phyloP scores from a whole-genome alignment of 2,797 vertebrate species.

The Lemur catta region DNA sequence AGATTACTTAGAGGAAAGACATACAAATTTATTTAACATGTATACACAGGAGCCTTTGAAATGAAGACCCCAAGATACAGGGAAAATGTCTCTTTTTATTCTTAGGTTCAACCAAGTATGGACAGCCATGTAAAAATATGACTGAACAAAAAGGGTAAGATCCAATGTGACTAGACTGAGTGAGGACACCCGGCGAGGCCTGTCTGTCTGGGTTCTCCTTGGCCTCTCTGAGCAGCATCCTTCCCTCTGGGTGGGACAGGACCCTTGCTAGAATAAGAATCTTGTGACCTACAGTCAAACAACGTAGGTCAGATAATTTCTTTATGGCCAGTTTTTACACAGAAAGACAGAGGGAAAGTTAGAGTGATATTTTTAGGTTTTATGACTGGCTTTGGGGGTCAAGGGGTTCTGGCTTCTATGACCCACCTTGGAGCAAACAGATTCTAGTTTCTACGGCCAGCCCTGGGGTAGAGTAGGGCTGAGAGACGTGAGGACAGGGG shows the following conservation, averaged over 20 bases:
- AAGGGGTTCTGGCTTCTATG: neutral
- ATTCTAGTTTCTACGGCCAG: neutral
- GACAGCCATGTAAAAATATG: neutral
- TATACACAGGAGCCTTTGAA: neutral
- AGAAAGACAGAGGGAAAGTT: neutral
- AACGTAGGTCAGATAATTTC: neutral
- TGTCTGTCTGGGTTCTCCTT: neutral
- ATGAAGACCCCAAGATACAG: neutral
- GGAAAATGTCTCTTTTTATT: neutral
- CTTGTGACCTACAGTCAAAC: neutral
- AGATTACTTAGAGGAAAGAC: neutral
- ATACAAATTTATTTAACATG: neutral
- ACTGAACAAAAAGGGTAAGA: neutral
- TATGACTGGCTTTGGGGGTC: neutral
- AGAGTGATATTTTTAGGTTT: neutral
- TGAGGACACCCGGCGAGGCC: neutral
- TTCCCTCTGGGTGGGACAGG: neutral
- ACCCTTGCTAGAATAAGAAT: neutral
- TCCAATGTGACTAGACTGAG: neutral
- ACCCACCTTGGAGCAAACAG: neutral
- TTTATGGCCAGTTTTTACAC: neutral
- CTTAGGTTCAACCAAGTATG: neutral
- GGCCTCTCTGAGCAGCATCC: neutral
- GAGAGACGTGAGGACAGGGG: neutral
- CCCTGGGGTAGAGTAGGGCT: neutral